Conservation (phyloP, 2,888 invertebrate species). For the Drosophila nigricruria region DNA sequence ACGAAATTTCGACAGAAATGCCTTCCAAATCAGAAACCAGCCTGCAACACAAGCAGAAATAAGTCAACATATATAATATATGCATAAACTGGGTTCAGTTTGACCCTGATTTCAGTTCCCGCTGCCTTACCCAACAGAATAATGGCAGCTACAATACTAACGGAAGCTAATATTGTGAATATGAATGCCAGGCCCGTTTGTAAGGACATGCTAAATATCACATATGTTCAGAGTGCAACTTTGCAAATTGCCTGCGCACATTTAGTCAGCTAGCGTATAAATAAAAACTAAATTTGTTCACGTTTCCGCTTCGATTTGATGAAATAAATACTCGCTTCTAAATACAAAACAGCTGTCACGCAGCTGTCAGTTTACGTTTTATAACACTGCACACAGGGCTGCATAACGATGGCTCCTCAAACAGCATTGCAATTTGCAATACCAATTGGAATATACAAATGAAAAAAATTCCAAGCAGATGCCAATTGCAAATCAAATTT, state of each 20-base stretch:
- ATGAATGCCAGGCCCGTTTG: constrained; percentile 78
- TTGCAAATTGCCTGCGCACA: constrained; percentile 21
- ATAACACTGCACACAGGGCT: constrained; percentile 40
- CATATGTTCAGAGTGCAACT: constrained; percentile 41
- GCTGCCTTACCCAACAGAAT: constrained; percentile 87
- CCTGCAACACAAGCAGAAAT: constrained; percentile 87
- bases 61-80: neutral
- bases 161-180: constrained; percentile 87
- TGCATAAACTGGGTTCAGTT: neutral
- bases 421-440: constrained; percentile 10
- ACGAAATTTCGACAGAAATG: constrained; percentile 94
- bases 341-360: constrained; percentile 65
- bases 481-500: too few relatives aligned
- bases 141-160: constrained; percentile 87
- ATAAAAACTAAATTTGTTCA: constrained; percentile 28
- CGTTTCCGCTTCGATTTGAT: constrained; percentile 35
- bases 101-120: neutral
- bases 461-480: neutral
- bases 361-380: constrained; percentile 28
- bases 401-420: neutral
- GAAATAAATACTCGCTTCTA: constrained; percentile 35
- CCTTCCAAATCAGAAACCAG: constrained; percentile 96
- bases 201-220: constrained; percentile 76
- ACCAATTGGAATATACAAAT: constrained; percentile 1
- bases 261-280: constrained; percentile 9